Conservation (phyloP, 2,113 vertebrate species). For the Forbesichthys agassizii region DNA sequence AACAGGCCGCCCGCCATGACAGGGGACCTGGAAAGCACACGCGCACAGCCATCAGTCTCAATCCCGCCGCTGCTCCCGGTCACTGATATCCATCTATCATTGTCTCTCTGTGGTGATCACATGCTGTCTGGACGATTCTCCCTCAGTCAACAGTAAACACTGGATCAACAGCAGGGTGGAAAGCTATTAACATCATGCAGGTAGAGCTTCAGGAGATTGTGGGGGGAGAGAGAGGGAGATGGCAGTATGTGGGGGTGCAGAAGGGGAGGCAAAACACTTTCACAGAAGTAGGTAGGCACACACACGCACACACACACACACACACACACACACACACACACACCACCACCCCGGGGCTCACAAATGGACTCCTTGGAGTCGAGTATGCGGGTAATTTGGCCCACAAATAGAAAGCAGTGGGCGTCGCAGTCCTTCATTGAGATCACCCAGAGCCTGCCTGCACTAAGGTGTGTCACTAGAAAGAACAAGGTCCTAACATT, state of each 20-base stretch:
- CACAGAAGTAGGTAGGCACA: background rate
- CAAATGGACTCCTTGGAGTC: constrained; percentile 32
- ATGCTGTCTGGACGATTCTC: too few species aligned
- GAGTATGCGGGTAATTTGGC: constrained; percentile 16
- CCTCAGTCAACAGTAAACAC: too few species aligned
- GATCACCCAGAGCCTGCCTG: too few species aligned
- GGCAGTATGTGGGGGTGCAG: background rate
- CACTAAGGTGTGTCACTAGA: too few species aligned
- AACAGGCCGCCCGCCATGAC: constrained; percentile 99
- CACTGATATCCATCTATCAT: too few species aligned
- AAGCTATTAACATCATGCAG: too few species aligned
- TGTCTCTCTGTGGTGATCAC: too few species aligned
- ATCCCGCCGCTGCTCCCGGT: too few species aligned
- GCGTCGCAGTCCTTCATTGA: background rate
- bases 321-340: constrained; percentile 1
- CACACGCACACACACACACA: constrained; percentile 1
- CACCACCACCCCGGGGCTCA: constrained; percentile 4
- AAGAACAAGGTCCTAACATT: too few species aligned
- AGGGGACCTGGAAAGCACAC: constrained; percentile 83
- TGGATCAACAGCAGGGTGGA: too few species aligned
- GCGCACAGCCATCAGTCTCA: constrained; percentile 37
- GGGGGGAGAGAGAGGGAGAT: background rate
- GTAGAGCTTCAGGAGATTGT: too few species aligned
- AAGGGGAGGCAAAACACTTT: constrained; percentile 12
- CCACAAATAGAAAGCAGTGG: constrained; percentile 8